phyloP scores from a whole-genome alignment of 2,113 vertebrate genomes.

The Paracanthobrama guichenoti region DNA sequence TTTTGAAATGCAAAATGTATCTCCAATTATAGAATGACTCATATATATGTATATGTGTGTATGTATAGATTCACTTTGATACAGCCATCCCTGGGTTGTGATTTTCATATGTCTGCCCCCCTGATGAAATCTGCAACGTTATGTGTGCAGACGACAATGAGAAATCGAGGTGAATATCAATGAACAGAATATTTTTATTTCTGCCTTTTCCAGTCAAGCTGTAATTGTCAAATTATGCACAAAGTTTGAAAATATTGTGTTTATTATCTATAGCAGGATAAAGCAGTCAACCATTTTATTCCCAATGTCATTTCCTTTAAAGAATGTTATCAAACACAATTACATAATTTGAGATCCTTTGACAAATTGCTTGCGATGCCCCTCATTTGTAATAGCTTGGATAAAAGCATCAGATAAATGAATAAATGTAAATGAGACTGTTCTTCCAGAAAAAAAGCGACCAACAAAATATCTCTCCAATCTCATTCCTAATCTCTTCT shows the following conservation, averaged over 20 bases:
- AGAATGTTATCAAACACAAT: not conserved
- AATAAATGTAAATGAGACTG: not conserved
- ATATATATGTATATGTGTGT: too few relatives aligned
- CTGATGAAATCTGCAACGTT: too few relatives aligned
- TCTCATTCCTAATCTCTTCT: not conserved
- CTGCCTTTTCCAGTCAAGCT: not conserved
- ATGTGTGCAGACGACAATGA: not conserved
- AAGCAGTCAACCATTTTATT: not conserved
- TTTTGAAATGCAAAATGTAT: too few relatives aligned
- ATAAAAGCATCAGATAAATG: conserved; percentile 11
- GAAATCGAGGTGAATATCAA: not conserved
- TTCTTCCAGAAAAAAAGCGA: not conserved
- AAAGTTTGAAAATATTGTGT: not conserved
- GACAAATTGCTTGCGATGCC: not conserved
- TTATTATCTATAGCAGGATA: not conserved
- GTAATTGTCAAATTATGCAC: conserved; percentile 1
- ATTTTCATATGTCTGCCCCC: too few relatives aligned
- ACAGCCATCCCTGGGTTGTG: too few relatives aligned
- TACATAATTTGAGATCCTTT: not conserved
- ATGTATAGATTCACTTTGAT: too few relatives aligned
- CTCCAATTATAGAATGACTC: too few relatives aligned
- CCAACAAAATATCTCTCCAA: not conserved
- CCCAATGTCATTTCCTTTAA: not conserved
- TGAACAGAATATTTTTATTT: not conserved
- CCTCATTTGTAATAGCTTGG: not conserved